Percentiles rank a stretch among this genome's conserved stretches.
phyloP scores from a whole-genome alignment of 2,113 vertebrate species.

The Okapia johnstoni region DNA sequence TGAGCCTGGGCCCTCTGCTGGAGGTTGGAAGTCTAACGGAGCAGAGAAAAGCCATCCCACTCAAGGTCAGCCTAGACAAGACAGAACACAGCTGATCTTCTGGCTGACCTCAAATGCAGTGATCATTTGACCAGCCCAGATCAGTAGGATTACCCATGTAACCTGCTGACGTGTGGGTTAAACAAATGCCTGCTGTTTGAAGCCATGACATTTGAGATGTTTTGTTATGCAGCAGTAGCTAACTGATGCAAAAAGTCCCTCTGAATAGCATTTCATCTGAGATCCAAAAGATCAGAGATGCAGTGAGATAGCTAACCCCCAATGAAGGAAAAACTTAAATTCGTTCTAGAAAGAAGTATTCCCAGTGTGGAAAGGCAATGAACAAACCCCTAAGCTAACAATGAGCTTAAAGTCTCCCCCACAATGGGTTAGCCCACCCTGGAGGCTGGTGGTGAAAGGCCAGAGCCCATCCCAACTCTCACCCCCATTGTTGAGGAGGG shows the following conservation, averaged over 20 bases:
- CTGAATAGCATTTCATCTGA: not conserved
- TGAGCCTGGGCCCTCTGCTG: not conserved
- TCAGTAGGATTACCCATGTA: not conserved
- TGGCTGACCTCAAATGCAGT: not conserved
- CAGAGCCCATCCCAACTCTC: not conserved
- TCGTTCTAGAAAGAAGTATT: not conserved
- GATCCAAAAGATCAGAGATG: not conserved
- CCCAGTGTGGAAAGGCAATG: not conserved
- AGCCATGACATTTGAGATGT: not conserved
- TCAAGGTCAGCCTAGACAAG: accelerated
- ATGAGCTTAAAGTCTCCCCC: not conserved
- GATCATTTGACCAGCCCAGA: not conserved
- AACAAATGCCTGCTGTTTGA: not conserved
- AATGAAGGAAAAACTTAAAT: not conserved
- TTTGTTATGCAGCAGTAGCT: not conserved
- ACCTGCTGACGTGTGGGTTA: not conserved
- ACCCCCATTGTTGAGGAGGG: too few relatives aligned
- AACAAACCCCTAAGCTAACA: not conserved
- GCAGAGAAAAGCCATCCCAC: not conserved
- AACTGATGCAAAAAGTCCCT: not conserved
- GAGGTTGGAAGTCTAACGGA: not conserved
- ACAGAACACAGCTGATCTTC: not conserved
- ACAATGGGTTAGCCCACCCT: accelerated
- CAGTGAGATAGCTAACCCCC: not conserved
- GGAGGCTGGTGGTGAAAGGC: too few relatives aligned